A percentile compares a stretch with the other conserved stretches of the same genome.
Conservation (phyloP, 2,888 invertebrate species). For the Heliothis peltigera region DNA sequence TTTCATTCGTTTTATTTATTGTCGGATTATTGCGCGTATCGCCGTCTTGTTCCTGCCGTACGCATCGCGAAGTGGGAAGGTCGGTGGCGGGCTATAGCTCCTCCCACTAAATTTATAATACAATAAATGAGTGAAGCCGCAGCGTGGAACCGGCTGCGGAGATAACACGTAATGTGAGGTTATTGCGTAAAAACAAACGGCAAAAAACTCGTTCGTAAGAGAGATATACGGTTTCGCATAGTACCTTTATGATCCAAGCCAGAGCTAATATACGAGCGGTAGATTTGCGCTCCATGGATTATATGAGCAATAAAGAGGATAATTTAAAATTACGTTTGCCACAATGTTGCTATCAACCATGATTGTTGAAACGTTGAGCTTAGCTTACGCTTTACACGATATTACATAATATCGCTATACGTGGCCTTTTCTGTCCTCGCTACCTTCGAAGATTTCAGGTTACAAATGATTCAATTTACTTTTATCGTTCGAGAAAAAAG, state of each 20-base stretch:
- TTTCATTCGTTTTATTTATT: constrained; percentile 75
- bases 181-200: constrained; percentile 87
- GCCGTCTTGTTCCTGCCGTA: constrained; percentile 82
- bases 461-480: constrained; percentile 63
- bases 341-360: constrained; percentile 80
- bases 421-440: constrained; percentile 33
- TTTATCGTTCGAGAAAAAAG: constrained; percentile 59
- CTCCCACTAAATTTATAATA: constrained; percentile 89
- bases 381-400: constrained; percentile 57
- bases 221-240: constrained; percentile 81
- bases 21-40: constrained; percentile 74
- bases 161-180: constrained; percentile 85
- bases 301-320: constrained; percentile 84
- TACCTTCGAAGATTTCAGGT: constrained; percentile 57
- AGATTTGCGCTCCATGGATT: constrained; percentile 82
- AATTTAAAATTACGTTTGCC: constrained; percentile 83
- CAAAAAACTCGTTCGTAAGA: constrained; percentile 81
- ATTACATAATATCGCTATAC: constrained; percentile 52
- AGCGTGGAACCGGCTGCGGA: constrained; percentile 80
- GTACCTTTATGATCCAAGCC: constrained; percentile 82
- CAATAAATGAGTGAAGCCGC: constrained; percentile 86
- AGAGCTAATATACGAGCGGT: constrained; percentile 80
- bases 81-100: constrained; percentile 78
- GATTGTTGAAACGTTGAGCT: constrained; percentile 70
- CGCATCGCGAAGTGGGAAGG: constrained; percentile 83